phyloP scores from a whole-genome alignment of 1,140 invertebrate genomes.

The Drosophila nannoptera region DNA sequence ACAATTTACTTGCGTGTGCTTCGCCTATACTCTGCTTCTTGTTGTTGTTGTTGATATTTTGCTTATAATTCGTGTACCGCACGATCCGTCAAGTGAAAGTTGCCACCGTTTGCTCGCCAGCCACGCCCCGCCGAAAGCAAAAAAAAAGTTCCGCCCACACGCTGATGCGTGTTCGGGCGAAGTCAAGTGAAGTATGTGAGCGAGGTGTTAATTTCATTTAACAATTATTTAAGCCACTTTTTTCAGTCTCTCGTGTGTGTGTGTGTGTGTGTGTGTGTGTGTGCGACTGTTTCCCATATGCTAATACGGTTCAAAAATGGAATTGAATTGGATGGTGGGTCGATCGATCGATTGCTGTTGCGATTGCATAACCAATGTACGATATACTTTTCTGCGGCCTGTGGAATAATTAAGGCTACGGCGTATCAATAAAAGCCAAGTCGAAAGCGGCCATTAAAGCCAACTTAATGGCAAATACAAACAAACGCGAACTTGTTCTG shows the following conservation, averaged over 20 bases:
- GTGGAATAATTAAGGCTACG: too few species aligned
- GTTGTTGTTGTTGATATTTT: conserved; percentile 30
- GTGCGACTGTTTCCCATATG: too few species aligned
- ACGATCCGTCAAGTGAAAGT: conserved; percentile 70
- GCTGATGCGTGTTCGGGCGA: conserved; percentile 15
- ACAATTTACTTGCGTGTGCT: conserved; percentile 25
- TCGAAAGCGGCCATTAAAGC: conserved; percentile 23
- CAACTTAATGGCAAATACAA: conserved; percentile 24
- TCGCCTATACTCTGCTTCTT: conserved; percentile 13
- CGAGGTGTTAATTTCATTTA: conserved; percentile 69
- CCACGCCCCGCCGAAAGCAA: conserved; percentile 56
- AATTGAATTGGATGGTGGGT: too few species aligned
- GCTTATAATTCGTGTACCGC: conserved; percentile 72
- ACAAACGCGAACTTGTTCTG: conserved; percentile 57
- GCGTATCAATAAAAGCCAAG: neutral
- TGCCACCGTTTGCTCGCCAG: conserved; percentile 64
- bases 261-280: conserved; percentile 4
- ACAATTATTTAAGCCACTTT: conserved; percentile 42
- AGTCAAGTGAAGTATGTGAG: conserved; percentile 53
- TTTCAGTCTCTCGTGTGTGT: conserved; percentile 1
- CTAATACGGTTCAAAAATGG: too few species aligned
- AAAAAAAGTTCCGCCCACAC: conserved; percentile 40
- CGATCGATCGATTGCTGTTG: too few species aligned
- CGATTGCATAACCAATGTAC: too few species aligned
- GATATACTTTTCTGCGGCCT: too few species aligned